These are phyloP conservation scores for Druon quercuslanigerum DNA, from an alignment of 1,140 invertebrate species.

Conservation along the genomic window DNA sequence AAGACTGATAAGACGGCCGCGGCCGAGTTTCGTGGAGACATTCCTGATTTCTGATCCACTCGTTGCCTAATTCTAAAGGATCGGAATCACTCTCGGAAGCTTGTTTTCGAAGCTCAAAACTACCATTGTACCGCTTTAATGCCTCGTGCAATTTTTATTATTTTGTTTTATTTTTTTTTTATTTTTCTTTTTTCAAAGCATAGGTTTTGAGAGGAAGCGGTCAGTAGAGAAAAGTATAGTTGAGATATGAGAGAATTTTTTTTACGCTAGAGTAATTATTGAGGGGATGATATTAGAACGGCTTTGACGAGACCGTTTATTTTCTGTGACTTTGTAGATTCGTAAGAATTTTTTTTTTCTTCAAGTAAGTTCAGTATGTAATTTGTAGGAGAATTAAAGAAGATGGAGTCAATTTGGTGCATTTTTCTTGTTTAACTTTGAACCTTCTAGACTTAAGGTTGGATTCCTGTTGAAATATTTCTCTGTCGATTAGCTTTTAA, in stretches of 20 bases:
- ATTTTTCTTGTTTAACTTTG: too few relatives aligned
- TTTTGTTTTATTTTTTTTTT: background rate
- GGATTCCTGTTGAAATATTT: background rate
- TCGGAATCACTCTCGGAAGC: background rate
- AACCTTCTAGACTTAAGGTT: too few relatives aligned
- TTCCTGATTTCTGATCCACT: background rate
- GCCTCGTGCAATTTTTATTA: background rate
- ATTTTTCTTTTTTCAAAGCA: background rate
- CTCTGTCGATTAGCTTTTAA: background rate
- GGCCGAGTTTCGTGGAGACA: background rate
- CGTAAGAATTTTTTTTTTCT: slow-evolving; percentile 9
- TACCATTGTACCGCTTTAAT: slow-evolving; percentile 3
- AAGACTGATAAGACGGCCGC: slow-evolving; percentile 14
- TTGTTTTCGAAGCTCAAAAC: slow-evolving; percentile 1
- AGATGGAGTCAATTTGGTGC: background rate
- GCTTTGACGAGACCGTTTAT: background rate
- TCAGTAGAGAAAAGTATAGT: slow-evolving; percentile 14
- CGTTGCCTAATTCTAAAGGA: background rate
- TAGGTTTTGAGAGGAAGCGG: slow-evolving; percentile 10
- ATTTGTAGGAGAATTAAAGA: background rate
- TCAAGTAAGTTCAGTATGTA: slow-evolving; percentile 21
- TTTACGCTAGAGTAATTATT: background rate
- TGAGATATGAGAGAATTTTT: slow-evolving; percentile 14
- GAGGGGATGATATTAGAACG: background rate
- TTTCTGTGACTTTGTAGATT: slow-evolving; percentile 25